phyloP scores from a whole-genome alignment of 2,888 invertebrate species.

The Hemicrepidius hirtus region DNA sequence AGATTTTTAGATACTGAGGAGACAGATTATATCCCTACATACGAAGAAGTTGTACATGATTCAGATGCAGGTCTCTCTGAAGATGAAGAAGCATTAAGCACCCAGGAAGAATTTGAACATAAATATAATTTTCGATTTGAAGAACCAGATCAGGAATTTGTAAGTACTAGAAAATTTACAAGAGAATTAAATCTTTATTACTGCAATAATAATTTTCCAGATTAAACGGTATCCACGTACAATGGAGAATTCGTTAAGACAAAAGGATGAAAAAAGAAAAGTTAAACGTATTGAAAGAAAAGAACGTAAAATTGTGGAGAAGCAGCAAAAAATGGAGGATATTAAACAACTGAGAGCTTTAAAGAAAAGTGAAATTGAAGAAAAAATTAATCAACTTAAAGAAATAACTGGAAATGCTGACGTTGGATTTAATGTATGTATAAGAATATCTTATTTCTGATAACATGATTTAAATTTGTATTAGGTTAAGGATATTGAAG shows the following conservation, averaged over 20 bases:
- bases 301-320: slow-evolving; percentile 85
- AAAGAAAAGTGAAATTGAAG: slow-evolving; percentile 92
- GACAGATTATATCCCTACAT: slow-evolving; percentile 74
- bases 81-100: slow-evolving; percentile 86
- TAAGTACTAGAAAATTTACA: slow-evolving; percentile 72
- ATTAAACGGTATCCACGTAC: slow-evolving; percentile 94
- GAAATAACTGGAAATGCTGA: slow-evolving; percentile 90
- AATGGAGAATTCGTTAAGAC: slow-evolving; percentile 85
- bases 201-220: slow-evolving; percentile 72
- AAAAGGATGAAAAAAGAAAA: slow-evolving; percentile 86
- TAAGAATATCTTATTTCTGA: no score
- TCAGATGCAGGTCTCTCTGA: slow-evolving; percentile 79
- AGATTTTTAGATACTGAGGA: slow-evolving; percentile 74
- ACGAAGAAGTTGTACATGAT: slow-evolving; percentile 81
- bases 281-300: slow-evolving; percentile 85
- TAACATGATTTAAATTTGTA: slow-evolving; percentile 6
- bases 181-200: no score
- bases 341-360: slow-evolving; percentile 89
- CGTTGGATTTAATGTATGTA: slow-evolving; percentile 77
- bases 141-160: slow-evolving; percentile 95
- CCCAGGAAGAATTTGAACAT: slow-evolving; percentile 93
- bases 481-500: slow-evolving; percentile 88
- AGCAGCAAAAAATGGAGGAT: slow-evolving; percentile 88
- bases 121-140: slow-evolving; percentile 98
- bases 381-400: slow-evolving; percentile 89